Percentiles rank a stretch among this genome's conserved stretches.
Conservation (phyloP, 2,888 invertebrate species). For the Psylliodes chrysocephalus region DNA sequence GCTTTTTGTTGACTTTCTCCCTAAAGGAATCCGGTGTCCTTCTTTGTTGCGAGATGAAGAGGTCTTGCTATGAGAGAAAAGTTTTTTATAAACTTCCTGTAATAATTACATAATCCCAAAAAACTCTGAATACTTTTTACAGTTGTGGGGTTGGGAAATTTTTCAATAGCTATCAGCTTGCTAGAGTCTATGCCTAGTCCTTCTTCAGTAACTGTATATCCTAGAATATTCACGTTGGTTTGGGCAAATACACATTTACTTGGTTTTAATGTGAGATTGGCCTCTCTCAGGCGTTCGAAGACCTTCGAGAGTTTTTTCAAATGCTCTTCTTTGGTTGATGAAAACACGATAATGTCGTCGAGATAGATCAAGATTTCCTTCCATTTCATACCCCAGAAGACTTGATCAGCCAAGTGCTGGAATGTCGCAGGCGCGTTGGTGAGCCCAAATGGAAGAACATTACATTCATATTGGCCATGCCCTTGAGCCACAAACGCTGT, state of each 20-base stretch:
- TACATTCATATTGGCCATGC: too few relatives aligned
- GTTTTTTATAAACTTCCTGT: neutral
- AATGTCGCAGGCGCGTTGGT: too few relatives aligned
- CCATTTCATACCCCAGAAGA: too few relatives aligned
- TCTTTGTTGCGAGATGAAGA: neutral
- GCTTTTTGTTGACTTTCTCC: neutral
- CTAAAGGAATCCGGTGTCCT: neutral
- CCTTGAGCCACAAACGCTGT: too few relatives aligned
- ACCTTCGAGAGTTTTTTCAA: constrained; percentile 24
- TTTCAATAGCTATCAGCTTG: neutral
- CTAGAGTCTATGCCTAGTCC: neutral
- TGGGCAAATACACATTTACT: neutral
- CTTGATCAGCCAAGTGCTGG: too few relatives aligned
- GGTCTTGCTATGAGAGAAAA: neutral
- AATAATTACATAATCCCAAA: neutral
- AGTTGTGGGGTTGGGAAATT: neutral
- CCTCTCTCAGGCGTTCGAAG: neutral
- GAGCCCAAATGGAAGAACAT: too few relatives aligned
- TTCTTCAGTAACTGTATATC: neutral
- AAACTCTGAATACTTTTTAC: neutral
- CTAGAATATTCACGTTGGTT: neutral
- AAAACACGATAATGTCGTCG: too few relatives aligned
- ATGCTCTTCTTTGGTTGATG: constrained; percentile 37
- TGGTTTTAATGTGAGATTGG: neutral
- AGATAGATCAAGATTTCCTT: too few relatives aligned